phyloP scores from a whole-genome alignment of 2,113 vertebrate genomes.

The Xyrauchen texanus region DNA sequence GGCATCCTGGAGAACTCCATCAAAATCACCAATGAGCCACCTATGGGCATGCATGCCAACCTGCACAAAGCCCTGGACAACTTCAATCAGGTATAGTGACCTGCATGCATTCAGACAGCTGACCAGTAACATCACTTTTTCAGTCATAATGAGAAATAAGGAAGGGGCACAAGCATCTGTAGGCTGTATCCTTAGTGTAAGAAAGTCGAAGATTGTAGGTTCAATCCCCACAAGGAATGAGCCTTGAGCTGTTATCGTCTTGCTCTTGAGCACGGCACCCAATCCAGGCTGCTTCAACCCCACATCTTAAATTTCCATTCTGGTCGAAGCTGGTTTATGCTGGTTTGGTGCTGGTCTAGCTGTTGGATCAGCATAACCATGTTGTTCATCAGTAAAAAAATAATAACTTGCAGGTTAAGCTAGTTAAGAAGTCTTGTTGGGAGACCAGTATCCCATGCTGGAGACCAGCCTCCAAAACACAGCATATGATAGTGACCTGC shows the following conservation, averaged over 20 bases:
- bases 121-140: background rate
- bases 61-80: slow-evolving; percentile 95
- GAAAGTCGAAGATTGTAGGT: background rate
- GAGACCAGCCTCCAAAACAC: too few species aligned
- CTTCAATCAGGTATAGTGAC: slow-evolving; percentile 86
- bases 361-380: too few species aligned
- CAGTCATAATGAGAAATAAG: background rate
- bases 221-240: background rate
- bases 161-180: too few species aligned
- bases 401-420: too few species aligned
- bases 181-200: background rate
- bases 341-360: too few species aligned
- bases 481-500: too few species aligned
- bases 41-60: slow-evolving; percentile 88
- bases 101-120: background rate
- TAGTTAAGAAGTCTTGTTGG: too few species aligned
- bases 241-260: background rate
- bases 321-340: too few species aligned
- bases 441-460: too few species aligned
- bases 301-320: too few species aligned
- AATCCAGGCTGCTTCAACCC: too few species aligned
- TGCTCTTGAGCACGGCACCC: background rate
- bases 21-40: slow-evolving; percentile 93
- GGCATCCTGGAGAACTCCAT: slow-evolving; percentile 93
- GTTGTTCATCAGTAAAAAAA: too few species aligned